A percentile compares a stretch with the other conserved stretches of the same genome.
These are phyloP conservation scores for Nematopogon swammerdamellus DNA, from an alignment of 2,888 invertebrate genomes.

Conservation along the genomic window DNA sequence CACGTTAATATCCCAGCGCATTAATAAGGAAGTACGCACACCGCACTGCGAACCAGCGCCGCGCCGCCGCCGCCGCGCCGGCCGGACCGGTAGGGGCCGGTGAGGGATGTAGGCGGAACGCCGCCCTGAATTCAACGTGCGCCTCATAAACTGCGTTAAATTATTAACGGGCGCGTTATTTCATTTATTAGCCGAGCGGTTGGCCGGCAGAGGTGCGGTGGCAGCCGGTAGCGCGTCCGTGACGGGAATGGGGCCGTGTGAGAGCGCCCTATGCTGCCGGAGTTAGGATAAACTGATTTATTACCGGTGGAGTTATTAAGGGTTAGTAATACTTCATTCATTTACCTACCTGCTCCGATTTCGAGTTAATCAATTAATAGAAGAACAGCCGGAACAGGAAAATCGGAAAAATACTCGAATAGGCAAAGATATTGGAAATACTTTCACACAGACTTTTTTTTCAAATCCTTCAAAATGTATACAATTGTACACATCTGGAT, in stretches of 20 bases:
- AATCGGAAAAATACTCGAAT: too few relatives aligned
- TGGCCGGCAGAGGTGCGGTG: background rate
- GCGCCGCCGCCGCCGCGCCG: background rate
- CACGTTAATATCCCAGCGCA: background rate
- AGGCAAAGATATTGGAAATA: too few relatives aligned
- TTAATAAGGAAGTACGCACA: background rate
- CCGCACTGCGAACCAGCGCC: too few relatives aligned
- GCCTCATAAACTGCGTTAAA: conserved; percentile 8
- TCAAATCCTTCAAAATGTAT: too few relatives aligned
- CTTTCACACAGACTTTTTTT: too few relatives aligned
- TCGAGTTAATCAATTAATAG: too few relatives aligned
- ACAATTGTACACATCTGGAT: too few relatives aligned
- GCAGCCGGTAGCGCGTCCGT: background rate
- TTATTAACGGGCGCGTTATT: conserved; percentile 15
- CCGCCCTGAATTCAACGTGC: conserved; percentile 1
- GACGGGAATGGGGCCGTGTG: background rate
- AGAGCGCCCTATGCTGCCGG: background rate
- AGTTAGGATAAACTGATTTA: background rate
- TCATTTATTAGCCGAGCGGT: conserved; percentile 15
- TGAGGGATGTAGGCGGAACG: conserved; percentile 6
- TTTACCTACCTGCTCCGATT: too few relatives aligned
- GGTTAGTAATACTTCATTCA: too few relatives aligned
- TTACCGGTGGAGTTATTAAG: background rate
- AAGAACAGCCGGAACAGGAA: too few relatives aligned
- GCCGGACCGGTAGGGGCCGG: background rate